Base-by-base conservation (phyloP, 2,113 vertebrate species). In the Zeus faber region DNA sequence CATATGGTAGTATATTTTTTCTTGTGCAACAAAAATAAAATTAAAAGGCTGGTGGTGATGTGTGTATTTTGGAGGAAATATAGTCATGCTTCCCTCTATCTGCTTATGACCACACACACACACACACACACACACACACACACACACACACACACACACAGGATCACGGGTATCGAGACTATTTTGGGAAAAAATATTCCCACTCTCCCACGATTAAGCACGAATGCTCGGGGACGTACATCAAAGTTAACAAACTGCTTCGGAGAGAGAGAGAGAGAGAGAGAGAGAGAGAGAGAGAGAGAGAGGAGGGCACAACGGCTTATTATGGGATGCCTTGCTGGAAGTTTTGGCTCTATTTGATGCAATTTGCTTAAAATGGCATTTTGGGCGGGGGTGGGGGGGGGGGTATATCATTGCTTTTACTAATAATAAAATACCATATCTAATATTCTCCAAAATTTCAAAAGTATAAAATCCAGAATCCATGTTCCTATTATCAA, bases 191-290 rank as follows among this genome's bases (percentile, higher is more conserved):
- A n/a, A 49, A 39, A 49, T n/a, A n/a, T 45, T 49, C 61, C 50
- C 53, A 44, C 22, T 50, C 43, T 26, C 22, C 18, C 18, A 33
- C 48, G 43, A 66, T 65, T 57, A 50, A 45, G 54, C 20, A 40
- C 11, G 43, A 51, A 23, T 44, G 46, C 45, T 50, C 8, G 14
- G 22, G 53, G 46, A 41, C 29, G 45, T 52, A 22, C 51, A 33
- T 54, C 41, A 62, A 41, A 56, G 61, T 65, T 45, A 56, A 57
- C 46, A 45, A 26, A 45, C 20, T 44, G 49, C 31, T 14, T 40
- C 22, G 31, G 43, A 62, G 47, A 29, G 22, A 1, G 33, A 8
- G 2, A 9, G 31, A 33, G 31, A 33, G 2, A 33, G 31, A 2
- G 31, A 33, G 31, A 33, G 31, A 9, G 31, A 33, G 31, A 33